Evolutionary conservation across 2,797 vertebrate genomes (phyloP).

Genomic region (Ceyx erithaca): DNA sequence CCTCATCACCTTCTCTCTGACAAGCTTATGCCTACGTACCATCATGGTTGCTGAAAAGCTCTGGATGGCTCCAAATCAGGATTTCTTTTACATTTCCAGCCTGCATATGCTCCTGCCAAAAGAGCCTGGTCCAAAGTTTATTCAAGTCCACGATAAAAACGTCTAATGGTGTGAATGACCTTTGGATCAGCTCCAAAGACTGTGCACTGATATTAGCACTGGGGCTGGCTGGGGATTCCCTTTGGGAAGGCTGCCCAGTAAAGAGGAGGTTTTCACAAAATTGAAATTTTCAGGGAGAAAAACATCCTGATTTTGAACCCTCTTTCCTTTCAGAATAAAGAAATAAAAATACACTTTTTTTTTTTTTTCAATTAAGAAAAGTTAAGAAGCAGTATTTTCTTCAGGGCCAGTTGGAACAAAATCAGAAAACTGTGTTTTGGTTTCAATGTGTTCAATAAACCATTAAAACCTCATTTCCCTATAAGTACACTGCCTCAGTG

Average conservation of each 20-base stretch:
- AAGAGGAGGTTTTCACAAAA: constrained; percentile 52
- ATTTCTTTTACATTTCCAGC: constrained; percentile 62
- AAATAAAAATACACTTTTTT: constrained; percentile 9
- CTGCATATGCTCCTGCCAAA: constrained; percentile 51
- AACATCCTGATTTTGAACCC: constrained; percentile 36
- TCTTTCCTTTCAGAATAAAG: constrained; percentile 17
- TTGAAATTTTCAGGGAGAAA: constrained; percentile 52
- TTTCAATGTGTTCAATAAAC: constrained; percentile 54
- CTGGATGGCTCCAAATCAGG: constrained; percentile 24
- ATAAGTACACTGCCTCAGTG: not conserved
- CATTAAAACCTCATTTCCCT: constrained; percentile 47
- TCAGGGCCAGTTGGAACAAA: constrained; percentile 26
- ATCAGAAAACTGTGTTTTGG: constrained; percentile 34
- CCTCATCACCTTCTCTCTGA: not conserved
- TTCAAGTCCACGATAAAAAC: constrained; percentile 66
- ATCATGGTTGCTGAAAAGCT: constrained; percentile 31
- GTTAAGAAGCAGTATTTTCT: constrained; percentile 21
- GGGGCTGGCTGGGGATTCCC: constrained; percentile 64
- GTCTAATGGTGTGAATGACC: constrained; percentile 60
- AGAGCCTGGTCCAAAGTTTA: constrained; percentile 59
- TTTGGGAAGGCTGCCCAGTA: constrained; percentile 61
- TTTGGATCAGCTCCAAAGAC: constrained; percentile 54
- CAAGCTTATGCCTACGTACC: constrained; percentile 1
- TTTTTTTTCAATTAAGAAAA: not conserved
- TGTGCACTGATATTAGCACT: constrained; percentile 51